These are phyloP conservation scores for Sinocyclocheilus anshuiensis DNA, from an alignment of 2,113 vertebrate genomes.

Conservation along the genomic window DNA sequence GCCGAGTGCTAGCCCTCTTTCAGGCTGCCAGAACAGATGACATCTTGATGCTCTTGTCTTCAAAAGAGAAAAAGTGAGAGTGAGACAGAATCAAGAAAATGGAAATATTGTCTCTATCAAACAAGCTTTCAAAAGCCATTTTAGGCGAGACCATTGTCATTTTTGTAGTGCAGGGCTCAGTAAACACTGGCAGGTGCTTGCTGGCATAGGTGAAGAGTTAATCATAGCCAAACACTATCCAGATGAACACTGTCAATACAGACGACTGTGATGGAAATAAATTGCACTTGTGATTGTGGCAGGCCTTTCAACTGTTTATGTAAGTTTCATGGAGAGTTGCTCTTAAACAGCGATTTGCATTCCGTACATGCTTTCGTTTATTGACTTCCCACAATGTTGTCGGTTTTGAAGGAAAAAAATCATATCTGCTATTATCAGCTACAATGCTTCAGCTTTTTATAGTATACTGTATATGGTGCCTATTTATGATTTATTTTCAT, in stretches of 20 bases:
- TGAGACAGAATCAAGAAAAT: constrained; percentile 41
- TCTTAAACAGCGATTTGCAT: background rate
- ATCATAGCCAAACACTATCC: constrained; percentile 34
- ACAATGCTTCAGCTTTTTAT: no score
- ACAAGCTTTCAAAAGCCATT: constrained; percentile 53
- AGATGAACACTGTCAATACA: constrained; percentile 49
- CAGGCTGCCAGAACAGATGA: constrained; percentile 22
- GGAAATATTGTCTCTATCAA: constrained; percentile 48
- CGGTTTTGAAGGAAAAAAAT: no score
- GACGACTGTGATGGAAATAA: constrained; percentile 35
- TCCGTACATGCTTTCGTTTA: no score
- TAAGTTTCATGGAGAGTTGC: constrained; percentile 12
- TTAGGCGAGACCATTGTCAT: constrained; percentile 47
- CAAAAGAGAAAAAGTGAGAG: constrained; percentile 15
- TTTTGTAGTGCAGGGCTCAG: constrained; percentile 41
- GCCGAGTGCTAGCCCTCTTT: background rate
- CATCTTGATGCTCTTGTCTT: constrained; percentile 39
- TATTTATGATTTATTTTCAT: no score
- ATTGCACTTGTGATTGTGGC: constrained; percentile 44
- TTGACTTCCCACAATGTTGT: no score
- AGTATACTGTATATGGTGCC: no score
- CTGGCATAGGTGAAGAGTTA: constrained; percentile 36
- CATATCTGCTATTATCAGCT: no score
- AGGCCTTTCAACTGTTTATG: constrained; percentile 15
- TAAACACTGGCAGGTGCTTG: constrained; percentile 49